A percentile compares a stretch with the other conserved stretches of the same genome.
These are phyloP conservation scores for Pangasius djambal DNA, from an alignment of 2,797 vertebrate species.

Conservation along the genomic window DNA sequence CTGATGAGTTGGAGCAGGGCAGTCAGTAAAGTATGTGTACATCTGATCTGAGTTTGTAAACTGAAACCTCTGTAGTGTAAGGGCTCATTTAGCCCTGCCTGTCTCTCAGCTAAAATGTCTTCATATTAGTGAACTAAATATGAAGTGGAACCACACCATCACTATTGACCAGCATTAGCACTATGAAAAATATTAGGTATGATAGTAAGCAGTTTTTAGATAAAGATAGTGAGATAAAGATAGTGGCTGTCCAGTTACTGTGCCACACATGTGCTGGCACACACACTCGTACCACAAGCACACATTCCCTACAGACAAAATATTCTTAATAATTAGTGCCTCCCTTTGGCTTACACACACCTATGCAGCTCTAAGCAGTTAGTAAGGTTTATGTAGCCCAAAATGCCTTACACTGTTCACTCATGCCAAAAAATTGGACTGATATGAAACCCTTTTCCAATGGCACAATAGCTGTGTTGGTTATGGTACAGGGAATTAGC, in stretches of 20 bases:
- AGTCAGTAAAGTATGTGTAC: background rate
- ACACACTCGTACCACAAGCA: background rate
- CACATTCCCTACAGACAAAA: constrained; percentile 14
- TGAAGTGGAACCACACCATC: background rate
- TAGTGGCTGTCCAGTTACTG: background rate
- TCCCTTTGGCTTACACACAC: constrained; percentile 30
- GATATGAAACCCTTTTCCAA: background rate
- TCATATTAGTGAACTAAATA: background rate
- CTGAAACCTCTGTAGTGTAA: background rate
- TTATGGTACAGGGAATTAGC: background rate
- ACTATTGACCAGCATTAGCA: background rate
- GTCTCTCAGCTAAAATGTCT: background rate
- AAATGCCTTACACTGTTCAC: background rate
- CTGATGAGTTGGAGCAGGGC: constrained; percentile 23
- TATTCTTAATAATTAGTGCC: constrained; percentile 44
- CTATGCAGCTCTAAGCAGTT: background rate
- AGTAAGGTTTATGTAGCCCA: background rate
- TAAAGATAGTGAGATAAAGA: background rate
- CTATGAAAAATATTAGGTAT: background rate
- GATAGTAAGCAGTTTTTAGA: background rate
- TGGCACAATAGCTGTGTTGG: background rate
- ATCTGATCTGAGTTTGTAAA: background rate
- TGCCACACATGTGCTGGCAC: background rate
- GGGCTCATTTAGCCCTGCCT: background rate
- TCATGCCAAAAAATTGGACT: background rate